Percentiles rank a stretch among this genome's conserved stretches.
These are phyloP conservation scores for Drosophila nannoptera DNA, from an alignment of 1,140 invertebrate species.

Conservation along the genomic window DNA sequence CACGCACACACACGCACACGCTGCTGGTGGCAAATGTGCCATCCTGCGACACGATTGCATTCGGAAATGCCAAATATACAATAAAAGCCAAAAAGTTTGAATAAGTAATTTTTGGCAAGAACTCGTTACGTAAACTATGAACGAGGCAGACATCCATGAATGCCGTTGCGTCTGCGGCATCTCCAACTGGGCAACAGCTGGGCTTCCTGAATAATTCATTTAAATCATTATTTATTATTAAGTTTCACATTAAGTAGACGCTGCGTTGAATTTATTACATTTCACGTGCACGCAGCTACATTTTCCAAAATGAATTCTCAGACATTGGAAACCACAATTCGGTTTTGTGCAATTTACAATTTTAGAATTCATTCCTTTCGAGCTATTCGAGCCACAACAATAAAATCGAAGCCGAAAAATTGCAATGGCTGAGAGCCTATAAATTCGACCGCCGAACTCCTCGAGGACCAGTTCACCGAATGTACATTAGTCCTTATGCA, in stretches of 20 bases:
- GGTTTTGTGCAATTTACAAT: neutral
- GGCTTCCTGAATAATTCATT: constrained; percentile 48
- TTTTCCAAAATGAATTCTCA: neutral
- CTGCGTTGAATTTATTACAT: constrained; percentile 29
- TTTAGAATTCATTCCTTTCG: neutral
- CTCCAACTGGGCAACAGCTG: constrained; percentile 2
- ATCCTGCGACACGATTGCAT: constrained; percentile 40
- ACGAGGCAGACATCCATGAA: constrained; percentile 10
- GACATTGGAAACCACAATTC: constrained; percentile 1
- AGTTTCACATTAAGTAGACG: constrained; percentile 37
- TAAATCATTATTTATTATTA: constrained; percentile 48
- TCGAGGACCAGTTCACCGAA: neutral
- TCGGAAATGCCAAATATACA: constrained; percentile 61
- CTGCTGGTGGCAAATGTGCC: constrained; percentile 20
- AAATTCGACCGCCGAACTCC: too few species aligned
- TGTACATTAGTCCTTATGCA: neutral
- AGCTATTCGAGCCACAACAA: too few species aligned
- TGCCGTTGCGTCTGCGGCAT: neutral
- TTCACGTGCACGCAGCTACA: constrained; percentile 1
- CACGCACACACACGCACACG: constrained; percentile 7
- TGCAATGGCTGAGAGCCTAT: too few species aligned
- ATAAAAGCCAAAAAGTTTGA: constrained; percentile 65
- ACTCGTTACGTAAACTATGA: neutral
- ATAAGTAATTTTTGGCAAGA: constrained; percentile 51
- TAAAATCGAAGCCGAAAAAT: too few species aligned